Percentiles rank a stretch among this genome's conserved stretches.
These are phyloP conservation scores for Polymixis flavicincta DNA, from an alignment of 2,888 invertebrate species.

Conservation along the genomic window DNA sequence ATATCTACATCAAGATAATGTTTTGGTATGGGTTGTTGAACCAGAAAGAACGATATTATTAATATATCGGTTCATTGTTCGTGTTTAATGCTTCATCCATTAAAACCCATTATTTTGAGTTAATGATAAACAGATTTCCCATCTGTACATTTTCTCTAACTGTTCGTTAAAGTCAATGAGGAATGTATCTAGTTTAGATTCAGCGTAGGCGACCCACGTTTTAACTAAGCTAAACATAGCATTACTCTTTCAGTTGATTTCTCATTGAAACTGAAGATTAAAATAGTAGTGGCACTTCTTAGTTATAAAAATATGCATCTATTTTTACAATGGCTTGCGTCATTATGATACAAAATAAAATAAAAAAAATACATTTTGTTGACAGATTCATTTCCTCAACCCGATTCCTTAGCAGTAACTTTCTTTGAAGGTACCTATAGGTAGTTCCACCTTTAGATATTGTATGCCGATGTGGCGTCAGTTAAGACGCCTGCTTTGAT, in stretches of 20 bases:
- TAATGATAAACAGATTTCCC: constrained; percentile 20
- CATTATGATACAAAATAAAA: constrained; percentile 32
- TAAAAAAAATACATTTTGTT: constrained; percentile 25
- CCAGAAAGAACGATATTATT: constrained; percentile 2
- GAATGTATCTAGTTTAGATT: constrained; percentile 23
- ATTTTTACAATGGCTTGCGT: constrained; percentile 57
- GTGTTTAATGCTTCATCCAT: constrained; percentile 17
- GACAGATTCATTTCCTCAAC: constrained; percentile 50
- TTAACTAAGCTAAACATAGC: constrained; percentile 43
- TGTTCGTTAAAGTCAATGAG: constrained; percentile 11
- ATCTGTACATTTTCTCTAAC: constrained; percentile 25
- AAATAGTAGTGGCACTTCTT: constrained; percentile 34
- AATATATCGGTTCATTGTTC: constrained; percentile 22
- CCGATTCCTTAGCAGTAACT: constrained; percentile 3
- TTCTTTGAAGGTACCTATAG: background rate
- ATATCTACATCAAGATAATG: background rate
- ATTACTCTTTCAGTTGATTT: constrained; percentile 6
- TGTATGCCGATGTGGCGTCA: background rate
- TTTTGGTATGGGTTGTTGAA: background rate
- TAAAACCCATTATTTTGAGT: constrained; percentile 17
- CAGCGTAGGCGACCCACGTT: constrained; percentile 38
- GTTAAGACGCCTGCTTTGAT: background rate
- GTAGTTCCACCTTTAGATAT: background rate
- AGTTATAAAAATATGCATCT: constrained; percentile 51
- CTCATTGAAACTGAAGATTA: constrained; percentile 19